phyloP scores from a whole-genome alignment of 2,113 vertebrate species.

The Rhinogobius similis region DNA sequence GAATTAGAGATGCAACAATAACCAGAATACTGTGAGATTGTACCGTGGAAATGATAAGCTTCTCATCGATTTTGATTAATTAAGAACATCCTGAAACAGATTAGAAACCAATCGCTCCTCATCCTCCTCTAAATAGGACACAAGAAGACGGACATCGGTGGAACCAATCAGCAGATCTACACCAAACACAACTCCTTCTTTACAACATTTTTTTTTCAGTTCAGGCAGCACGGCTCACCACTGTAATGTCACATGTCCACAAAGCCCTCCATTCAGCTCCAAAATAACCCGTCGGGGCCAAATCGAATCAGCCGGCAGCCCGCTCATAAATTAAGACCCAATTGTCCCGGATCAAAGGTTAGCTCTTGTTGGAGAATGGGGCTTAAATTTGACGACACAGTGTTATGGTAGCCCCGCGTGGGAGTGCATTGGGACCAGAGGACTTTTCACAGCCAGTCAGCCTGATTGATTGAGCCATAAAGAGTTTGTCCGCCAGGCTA shows the following conservation, averaged over 20 bases:
- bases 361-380: slow-evolving; percentile 6
- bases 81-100: too few relatives aligned
- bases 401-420: slow-evolving; percentile 21
- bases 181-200: slow-evolving; percentile 10
- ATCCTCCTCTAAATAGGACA: neutral
- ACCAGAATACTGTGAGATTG: too few relatives aligned
- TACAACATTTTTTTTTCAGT: neutral
- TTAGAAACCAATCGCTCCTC: neutral
- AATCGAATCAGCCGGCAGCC: slow-evolving; percentile 29
- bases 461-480: slow-evolving; percentile 72
- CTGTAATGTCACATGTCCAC: slow-evolving; percentile 34
- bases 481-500: slow-evolving; percentile 62
- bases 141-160: neutral
- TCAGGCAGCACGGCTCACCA: slow-evolving; percentile 14
- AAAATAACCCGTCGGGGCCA: slow-evolving; percentile 5
- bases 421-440: slow-evolving; percentile 38
- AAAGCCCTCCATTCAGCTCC: slow-evolving; percentile 36
- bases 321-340: slow-evolving; percentile 26
- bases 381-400: slow-evolving; percentile 21
- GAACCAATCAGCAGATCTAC: neutral
- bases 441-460: slow-evolving; percentile 63
- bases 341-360: slow-evolving; percentile 19
- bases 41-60: too few relatives aligned
- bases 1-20: too few relatives aligned
- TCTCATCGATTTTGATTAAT: too few relatives aligned